Percentiles rank a stretch among this genome's conserved stretches.
Evolutionary conservation across 2,888 invertebrate genomes (phyloP).

Genomic region (Morpho achilles): DNA sequence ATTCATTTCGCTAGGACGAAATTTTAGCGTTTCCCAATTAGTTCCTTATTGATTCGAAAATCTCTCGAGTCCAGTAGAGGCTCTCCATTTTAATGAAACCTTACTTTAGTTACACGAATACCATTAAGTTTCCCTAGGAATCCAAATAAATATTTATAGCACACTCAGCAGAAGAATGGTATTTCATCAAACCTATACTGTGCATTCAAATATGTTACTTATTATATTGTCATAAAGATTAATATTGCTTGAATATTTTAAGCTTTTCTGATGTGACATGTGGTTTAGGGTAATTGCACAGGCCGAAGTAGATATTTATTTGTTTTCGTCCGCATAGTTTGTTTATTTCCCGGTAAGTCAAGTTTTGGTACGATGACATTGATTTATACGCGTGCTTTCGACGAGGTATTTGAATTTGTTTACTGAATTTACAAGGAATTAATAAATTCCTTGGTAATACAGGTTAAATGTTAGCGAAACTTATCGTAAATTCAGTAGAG

Average conservation of each 20-base stretch:
- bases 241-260: slow-evolving; percentile 8
- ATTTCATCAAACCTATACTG: neutral
- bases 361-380: slow-evolving; percentile 29
- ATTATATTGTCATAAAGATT: slow-evolving; percentile 9
- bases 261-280: slow-evolving; percentile 8
- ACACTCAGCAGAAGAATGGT: slow-evolving; percentile 6
- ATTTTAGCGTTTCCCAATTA: slow-evolving; percentile 34
- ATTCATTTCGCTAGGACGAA: slow-evolving; percentile 19
- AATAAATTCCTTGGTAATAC: too few relatives aligned
- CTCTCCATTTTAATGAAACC: slow-evolving; percentile 43
- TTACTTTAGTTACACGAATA: slow-evolving; percentile 38
- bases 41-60: slow-evolving; percentile 38
- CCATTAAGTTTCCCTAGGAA: slow-evolving; percentile 28
- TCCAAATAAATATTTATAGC: slow-evolving; percentile 35
- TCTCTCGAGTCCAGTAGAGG: slow-evolving; percentile 31
- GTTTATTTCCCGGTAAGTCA: slow-evolving; percentile 32
- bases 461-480: too few relatives aligned
- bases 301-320: slow-evolving; percentile 32
- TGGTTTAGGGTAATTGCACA: slow-evolving; percentile 22
- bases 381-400: slow-evolving; percentile 29
- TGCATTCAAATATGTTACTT: slow-evolving; percentile 13
- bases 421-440: slow-evolving; percentile 21
- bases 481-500: too few relatives aligned
- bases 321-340: slow-evolving; percentile 33
- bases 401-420: slow-evolving; percentile 21